These are phyloP conservation scores for Echiichthys vipera DNA, from an alignment of 2,797 vertebrate genomes.

Conservation along the genomic window DNA sequence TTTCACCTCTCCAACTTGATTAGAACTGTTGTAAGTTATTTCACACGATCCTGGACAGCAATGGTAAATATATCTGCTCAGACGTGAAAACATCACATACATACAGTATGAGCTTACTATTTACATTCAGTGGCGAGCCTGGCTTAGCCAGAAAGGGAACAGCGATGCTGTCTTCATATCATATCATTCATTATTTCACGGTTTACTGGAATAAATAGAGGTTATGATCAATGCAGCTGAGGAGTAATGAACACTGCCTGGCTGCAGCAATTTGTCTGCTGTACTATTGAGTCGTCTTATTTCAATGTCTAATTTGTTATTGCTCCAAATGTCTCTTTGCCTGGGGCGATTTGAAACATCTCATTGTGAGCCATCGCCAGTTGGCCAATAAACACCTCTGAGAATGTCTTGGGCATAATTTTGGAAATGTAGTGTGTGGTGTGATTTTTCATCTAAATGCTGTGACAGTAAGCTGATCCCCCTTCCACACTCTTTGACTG, in stretches of 20 bases:
- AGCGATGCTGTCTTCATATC: conserved; percentile 43
- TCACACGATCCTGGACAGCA: conserved; percentile 35
- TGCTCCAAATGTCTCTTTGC: conserved; percentile 77
- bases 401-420: conserved; percentile 67
- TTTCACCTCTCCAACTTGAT: conserved; percentile 64
- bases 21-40: conserved; percentile 51
- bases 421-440: conserved; percentile 48
- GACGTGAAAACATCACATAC: conserved; percentile 29
- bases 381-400: conserved; percentile 69
- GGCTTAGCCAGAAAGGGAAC: conserved; percentile 50
- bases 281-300: conserved; percentile 84
- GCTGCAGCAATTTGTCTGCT: conserved; percentile 79
- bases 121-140: conserved; percentile 59
- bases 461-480: conserved; percentile 52
- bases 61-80: conserved; percentile 35
- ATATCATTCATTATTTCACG: conserved; percentile 62
- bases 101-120: conserved; percentile 33
- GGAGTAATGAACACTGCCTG: conserved; percentile 77
- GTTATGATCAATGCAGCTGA: conserved; percentile 79
- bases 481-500: conserved; percentile 47
- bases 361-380: conserved; percentile 65
- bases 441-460: conserved; percentile 61
- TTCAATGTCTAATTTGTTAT: conserved; percentile 85
- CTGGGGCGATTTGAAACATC: conserved; percentile 67
- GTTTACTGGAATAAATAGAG: conserved; percentile 78